phyloP scores from a whole-genome alignment of 2,888 invertebrate genomes.

The Marronus borbonicus region DNA sequence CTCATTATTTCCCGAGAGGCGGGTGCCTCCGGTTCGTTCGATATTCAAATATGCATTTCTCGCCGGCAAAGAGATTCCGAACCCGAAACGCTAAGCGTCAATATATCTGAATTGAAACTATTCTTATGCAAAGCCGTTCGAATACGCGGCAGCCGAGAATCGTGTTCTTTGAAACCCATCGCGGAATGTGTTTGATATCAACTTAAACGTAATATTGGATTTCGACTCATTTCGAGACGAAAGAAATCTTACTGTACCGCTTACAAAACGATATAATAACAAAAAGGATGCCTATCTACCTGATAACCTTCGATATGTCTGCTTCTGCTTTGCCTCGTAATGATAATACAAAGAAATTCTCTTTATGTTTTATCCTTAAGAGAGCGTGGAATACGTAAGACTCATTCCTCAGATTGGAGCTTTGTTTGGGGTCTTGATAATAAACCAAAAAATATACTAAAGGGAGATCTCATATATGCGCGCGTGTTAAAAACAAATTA shows the following conservation, averaged over 20 bases:
- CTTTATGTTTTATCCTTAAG: no score
- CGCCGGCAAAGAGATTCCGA: constrained; percentile 62
- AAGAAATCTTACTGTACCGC: constrained; percentile 1
- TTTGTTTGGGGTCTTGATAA: no score
- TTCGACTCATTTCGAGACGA: constrained; percentile 54
- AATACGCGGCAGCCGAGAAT: constrained; percentile 59
- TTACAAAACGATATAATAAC: constrained; percentile 18
- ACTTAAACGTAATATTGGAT: constrained; percentile 62
- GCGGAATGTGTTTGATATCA: constrained; percentile 59
- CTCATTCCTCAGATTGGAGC: no score
- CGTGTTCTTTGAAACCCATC: constrained; percentile 63
- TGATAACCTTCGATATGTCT: not conserved
- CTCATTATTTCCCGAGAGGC: constrained; percentile 58
- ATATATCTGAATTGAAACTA: constrained; percentile 65
- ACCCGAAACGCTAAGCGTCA: constrained; percentile 65
- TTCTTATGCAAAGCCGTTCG: constrained; percentile 67
- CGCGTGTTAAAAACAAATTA: no score
- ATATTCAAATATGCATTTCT: constrained; percentile 64
- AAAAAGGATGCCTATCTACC: constrained; percentile 2
- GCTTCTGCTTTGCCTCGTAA: not conserved
- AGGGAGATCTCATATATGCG: no score
- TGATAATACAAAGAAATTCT: no score
- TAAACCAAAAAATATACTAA: no score
- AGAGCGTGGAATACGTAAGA: no score
- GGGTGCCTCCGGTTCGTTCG: constrained; percentile 55